A percentile compares a stretch with the other conserved stretches of the same genome.
Evolutionary conservation across 2,113 vertebrate genomes (phyloP).

Genomic region (Actenoides lindsayi): DNA sequence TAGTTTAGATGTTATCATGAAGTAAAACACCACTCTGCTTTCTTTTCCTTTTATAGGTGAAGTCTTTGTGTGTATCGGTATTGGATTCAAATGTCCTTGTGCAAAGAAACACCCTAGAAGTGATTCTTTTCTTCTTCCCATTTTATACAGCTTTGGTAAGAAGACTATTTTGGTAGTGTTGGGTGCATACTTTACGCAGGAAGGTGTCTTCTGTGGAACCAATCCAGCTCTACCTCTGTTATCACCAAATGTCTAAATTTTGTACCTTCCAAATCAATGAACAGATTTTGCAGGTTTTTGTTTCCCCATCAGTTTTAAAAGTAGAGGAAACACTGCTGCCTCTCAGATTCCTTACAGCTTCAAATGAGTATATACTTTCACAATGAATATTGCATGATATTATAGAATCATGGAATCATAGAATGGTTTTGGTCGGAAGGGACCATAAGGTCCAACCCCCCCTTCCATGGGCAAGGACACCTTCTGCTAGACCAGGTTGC

Average conservation of each 20-base stretch:
- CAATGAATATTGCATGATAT: not conserved
- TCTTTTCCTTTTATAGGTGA: conserved; percentile 76
- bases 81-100: conserved; percentile 94
- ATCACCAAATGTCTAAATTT: not conserved
- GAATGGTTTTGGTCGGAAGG: no score
- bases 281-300: not conserved
- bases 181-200: accelerated
- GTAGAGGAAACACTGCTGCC: not conserved
- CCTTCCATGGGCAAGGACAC: no score
- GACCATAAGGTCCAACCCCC: no score
- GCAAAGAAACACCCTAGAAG: conserved; percentile 93
- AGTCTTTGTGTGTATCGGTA: conserved; percentile 85
- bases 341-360: not conserved
- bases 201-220: not conserved
- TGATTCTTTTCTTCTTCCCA: conserved; percentile 93
- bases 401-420: not conserved
- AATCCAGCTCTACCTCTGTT: not conserved
- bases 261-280: not conserved
- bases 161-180: not conserved
- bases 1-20: not conserved
- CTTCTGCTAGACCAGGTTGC: no score
- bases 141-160: conserved; percentile 88
- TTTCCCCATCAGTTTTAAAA: not conserved
- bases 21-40: not conserved
- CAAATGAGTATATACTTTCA: not conserved